Percentiles rank a stretch among this genome's conserved stretches.
phyloP scores from a whole-genome alignment of 2,888 invertebrate species.

The Tetanocera ferruginea region DNA sequence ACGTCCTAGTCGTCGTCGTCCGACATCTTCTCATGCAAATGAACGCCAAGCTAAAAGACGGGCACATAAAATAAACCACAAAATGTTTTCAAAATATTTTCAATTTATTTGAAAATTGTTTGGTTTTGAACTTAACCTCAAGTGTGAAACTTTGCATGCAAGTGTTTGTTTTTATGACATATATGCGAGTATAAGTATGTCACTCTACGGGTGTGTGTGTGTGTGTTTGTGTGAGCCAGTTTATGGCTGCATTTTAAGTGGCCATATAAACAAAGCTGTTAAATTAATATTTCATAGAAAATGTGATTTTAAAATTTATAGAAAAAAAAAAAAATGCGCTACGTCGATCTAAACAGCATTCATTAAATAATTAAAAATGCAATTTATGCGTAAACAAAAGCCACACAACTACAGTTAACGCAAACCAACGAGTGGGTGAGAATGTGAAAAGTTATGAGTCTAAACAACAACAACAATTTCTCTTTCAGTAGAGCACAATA shows the following conservation, averaged over 20 bases:
- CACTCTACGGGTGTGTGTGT: background rate
- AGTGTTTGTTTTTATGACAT: no score
- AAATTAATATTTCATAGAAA: background rate
- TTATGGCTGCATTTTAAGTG: background rate
- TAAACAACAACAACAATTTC: background rate
- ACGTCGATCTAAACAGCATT: background rate
- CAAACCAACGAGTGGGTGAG: no score
- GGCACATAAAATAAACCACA: background rate
- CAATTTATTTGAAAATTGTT: conserved; percentile 31
- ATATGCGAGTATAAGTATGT: background rate
- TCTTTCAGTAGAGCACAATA: no score
- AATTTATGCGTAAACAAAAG: background rate
- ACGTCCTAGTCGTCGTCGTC: background rate
- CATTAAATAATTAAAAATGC: conserved; percentile 29
- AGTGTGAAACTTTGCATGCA: background rate
- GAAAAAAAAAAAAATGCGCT: no score
- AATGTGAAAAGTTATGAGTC: background rate
- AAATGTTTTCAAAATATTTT: conserved; percentile 27
- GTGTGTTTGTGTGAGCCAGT: background rate
- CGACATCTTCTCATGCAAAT: background rate
- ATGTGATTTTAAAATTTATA: background rate
- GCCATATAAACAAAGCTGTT: background rate
- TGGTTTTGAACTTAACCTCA: conserved; percentile 24
- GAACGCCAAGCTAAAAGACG: background rate
- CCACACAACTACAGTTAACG: no score